Percentiles rank a stretch among this genome's conserved stretches.
phyloP scores from a whole-genome alignment of 1,140 invertebrate species.

The Scaptomyza graminum region DNA sequence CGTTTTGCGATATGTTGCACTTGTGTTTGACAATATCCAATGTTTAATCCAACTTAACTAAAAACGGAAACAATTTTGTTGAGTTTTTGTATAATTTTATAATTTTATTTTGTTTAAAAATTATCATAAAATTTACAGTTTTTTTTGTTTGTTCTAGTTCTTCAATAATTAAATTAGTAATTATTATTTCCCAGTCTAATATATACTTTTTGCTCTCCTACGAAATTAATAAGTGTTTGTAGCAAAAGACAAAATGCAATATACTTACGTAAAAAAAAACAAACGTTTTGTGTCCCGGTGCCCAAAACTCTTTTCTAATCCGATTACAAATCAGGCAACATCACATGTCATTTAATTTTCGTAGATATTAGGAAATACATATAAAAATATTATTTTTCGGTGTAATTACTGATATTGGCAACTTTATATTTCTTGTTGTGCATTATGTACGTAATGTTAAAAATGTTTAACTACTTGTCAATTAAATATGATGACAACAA shows the following conservation, averaged over 20 bases:
- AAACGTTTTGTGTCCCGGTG: not conserved
- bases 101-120: constrained; percentile 70
- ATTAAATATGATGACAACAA: constrained; percentile 46
- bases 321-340: constrained; percentile 24
- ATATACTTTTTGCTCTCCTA: not conserved
- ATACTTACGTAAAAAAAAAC: constrained; percentile 12
- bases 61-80: not conserved
- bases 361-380: constrained; percentile 54
- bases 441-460: constrained; percentile 65
- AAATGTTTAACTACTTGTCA: constrained; percentile 53
- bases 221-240: constrained; percentile 14
- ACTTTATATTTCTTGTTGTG: constrained; percentile 69
- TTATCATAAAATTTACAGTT: constrained; percentile 57
- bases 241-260: constrained; percentile 2
- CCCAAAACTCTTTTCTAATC: constrained; percentile 32
- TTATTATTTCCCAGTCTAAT: constrained; percentile 27
- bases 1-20: not conserved
- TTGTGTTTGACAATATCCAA: not conserved
- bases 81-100: constrained; percentile 55
- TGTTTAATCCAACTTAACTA: not conserved
- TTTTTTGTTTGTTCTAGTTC: constrained; percentile 52
- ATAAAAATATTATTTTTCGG: constrained; percentile 62
- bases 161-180: constrained; percentile 28
- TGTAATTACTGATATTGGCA: constrained; percentile 80
- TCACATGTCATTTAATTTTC: constrained; percentile 34